phyloP scores from a whole-genome alignment of 2,797 vertebrate species.

The Thaleichthys pacificus region DNA sequence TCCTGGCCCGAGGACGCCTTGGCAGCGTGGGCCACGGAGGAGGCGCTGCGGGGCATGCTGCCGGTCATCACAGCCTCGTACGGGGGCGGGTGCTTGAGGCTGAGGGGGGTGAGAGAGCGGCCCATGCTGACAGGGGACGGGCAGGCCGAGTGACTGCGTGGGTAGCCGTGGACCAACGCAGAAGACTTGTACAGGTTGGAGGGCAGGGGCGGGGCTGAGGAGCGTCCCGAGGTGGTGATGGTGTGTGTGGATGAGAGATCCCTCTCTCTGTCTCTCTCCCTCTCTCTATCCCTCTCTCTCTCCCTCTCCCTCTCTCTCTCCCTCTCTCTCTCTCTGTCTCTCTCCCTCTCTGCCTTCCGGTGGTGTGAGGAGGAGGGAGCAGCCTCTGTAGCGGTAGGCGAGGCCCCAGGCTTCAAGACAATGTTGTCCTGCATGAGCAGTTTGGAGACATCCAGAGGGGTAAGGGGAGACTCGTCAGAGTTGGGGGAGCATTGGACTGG shows the following conservation, averaged over 20 bases:
- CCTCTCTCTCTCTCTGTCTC: slow-evolving; percentile 19
- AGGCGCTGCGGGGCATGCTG: slow-evolving; percentile 82
- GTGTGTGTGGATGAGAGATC: slow-evolving; percentile 78
- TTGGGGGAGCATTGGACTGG: slow-evolving; percentile 97
- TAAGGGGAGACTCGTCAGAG: slow-evolving; percentile 96
- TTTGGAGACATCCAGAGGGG: slow-evolving; percentile 91
- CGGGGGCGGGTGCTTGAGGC: slow-evolving; percentile 91
- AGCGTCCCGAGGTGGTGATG: slow-evolving; percentile 80
- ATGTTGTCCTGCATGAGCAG: slow-evolving; percentile 92
- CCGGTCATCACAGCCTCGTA: slow-evolving; percentile 82
- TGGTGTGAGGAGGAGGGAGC: slow-evolving; percentile 47
- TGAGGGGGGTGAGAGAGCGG: slow-evolving; percentile 87
- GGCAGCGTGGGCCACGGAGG: slow-evolving; percentile 81
- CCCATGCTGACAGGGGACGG: slow-evolving; percentile 94
- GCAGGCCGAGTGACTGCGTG: slow-evolving; percentile 92
- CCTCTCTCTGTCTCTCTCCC: slow-evolving; percentile 22
- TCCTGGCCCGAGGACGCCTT: slow-evolving; percentile 73
- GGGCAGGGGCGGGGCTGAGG: slow-evolving; percentile 89
- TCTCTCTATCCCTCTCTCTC: slow-evolving; percentile 1
- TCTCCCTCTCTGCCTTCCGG: slow-evolving; percentile 37
- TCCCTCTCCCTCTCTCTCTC: background rate
- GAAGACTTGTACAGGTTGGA: slow-evolving; percentile 86
- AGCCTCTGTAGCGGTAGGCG: slow-evolving; percentile 66
- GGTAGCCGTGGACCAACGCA: slow-evolving; percentile 85
- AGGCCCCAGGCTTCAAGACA: slow-evolving; percentile 76